Evolutionary conservation across 2,888 invertebrate genomes (phyloP).

Genomic region (Busseola fusca): DNA sequence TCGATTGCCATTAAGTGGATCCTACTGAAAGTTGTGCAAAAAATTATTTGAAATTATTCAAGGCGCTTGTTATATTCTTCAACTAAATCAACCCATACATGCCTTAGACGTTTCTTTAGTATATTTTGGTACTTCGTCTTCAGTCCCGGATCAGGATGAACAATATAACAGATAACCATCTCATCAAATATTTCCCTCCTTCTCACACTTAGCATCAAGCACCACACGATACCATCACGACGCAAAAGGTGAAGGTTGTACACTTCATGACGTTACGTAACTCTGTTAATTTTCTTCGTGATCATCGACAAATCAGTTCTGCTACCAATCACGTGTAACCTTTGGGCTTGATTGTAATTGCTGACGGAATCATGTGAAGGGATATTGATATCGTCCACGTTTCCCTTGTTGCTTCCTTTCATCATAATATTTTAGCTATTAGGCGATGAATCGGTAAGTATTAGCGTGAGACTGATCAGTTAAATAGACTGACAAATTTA

Average conservation of each 20-base stretch:
- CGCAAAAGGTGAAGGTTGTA: constrained; percentile 79
- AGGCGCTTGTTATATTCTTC: too few relatives aligned
- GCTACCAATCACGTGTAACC: constrained; percentile 62
- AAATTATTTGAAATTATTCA: background rate
- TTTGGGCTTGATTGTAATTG: constrained; percentile 60
- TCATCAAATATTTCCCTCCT: constrained; percentile 29
- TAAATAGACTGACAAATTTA: too few relatives aligned
- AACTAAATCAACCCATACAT: background rate
- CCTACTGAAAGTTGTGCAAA: background rate
- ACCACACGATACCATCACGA: constrained; percentile 65
- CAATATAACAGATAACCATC: constrained; percentile 4
- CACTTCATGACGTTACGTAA: constrained; percentile 74
- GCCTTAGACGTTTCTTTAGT: background rate
- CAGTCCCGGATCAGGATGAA: constrained; percentile 15
- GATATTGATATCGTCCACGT: constrained; percentile 45
- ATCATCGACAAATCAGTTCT: constrained; percentile 66
- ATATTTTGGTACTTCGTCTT: background rate
- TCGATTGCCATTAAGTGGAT: too few relatives aligned
- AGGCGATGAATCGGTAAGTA: background rate
- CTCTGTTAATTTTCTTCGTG: constrained; percentile 75
- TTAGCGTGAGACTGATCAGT: too few relatives aligned
- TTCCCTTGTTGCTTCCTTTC: constrained; percentile 43
- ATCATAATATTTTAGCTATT: constrained; percentile 1
- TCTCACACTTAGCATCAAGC: constrained; percentile 29
- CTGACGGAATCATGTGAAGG: constrained; percentile 57